Evolutionary conservation across 1,140 invertebrate genomes (phyloP).

Genomic region (Cephus cinctus): DNA sequence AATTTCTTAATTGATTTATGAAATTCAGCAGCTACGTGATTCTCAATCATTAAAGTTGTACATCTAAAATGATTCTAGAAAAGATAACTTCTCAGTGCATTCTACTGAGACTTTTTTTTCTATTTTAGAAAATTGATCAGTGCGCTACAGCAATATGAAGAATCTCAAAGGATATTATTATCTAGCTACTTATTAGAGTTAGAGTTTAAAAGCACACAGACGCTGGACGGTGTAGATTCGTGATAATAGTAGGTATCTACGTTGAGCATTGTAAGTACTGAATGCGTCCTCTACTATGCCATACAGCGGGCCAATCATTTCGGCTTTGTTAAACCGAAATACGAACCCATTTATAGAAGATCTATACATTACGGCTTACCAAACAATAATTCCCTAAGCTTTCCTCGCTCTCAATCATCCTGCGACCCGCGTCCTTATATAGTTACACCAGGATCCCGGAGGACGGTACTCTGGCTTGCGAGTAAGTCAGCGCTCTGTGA

Average conservation of each 20-base stretch:
- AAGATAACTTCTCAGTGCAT: no score
- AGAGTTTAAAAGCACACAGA: not conserved
- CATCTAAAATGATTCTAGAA: no score
- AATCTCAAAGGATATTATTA: no score
- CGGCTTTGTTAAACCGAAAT: constrained; percentile 18
- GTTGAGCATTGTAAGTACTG: constrained; percentile 24
- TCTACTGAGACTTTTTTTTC: no score
- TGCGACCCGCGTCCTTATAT: not conserved
- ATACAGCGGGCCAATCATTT: constrained; percentile 25
- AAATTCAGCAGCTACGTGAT: no score
- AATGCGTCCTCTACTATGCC: constrained; percentile 19
- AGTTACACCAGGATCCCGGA: not conserved
- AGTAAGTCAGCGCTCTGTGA: no score
- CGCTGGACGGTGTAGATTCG: constrained; percentile 1
- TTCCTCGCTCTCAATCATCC: constrained; percentile 4
- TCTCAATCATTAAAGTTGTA: no score
- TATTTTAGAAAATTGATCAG: no score
- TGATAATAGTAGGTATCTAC: no score
- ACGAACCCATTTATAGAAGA: constrained; percentile 31
- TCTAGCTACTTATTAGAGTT: not conserved
- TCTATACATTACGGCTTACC: constrained; percentile 32
- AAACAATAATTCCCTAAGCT: constrained; percentile 32
- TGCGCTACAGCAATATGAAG: no score
- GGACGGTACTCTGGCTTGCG: no score
- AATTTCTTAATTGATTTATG: no score